Evolutionary conservation across 2,113 vertebrate species (phyloP).

Genomic region (Periophthalmus modestus): DNA sequence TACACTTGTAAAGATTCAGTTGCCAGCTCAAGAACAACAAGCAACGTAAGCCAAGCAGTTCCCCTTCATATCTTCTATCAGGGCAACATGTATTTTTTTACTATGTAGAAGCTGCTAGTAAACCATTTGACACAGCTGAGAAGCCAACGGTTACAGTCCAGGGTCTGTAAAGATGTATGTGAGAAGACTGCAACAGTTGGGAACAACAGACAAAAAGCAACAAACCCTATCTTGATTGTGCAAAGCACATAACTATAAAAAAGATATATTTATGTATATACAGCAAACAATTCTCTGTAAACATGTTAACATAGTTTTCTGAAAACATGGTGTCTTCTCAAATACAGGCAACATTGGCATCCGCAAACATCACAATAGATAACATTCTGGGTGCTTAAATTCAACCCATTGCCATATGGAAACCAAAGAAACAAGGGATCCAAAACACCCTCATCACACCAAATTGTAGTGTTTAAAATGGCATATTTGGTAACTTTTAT

Average conservation of each 20-base stretch:
- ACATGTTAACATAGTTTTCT: slow-evolving; percentile 93
- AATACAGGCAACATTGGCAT: slow-evolving; percentile 95
- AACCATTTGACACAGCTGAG: slow-evolving; percentile 89
- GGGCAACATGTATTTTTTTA: slow-evolving; percentile 62
- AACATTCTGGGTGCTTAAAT: slow-evolving; percentile 84
- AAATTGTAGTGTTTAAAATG: slow-evolving; percentile 86
- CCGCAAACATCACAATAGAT: slow-evolving; percentile 88
- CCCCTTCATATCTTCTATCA: slow-evolving; percentile 69
- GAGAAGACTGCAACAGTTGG: slow-evolving; percentile 85
- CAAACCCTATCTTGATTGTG: slow-evolving; percentile 86
- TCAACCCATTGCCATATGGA: slow-evolving; percentile 82
- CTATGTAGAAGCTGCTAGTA: slow-evolving; percentile 80
- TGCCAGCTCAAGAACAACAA: slow-evolving; percentile 81
- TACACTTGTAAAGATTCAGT: slow-evolving; percentile 81
- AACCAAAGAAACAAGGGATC: slow-evolving; percentile 78
- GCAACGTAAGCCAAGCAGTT: slow-evolving; percentile 79
- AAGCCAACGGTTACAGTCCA: slow-evolving; percentile 87
- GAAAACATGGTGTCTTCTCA: slow-evolving; percentile 89
- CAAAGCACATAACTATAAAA: slow-evolving; percentile 94
- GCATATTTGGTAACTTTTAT: slow-evolving; percentile 89
- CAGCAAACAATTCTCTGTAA: slow-evolving; percentile 96
- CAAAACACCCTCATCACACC: slow-evolving; percentile 74
- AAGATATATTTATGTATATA: slow-evolving; percentile 88
- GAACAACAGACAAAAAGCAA: slow-evolving; percentile 88
- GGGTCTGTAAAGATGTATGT: slow-evolving; percentile 79